A percentile compares a stretch with the other conserved stretches of the same genome.
Evolutionary conservation across 2,888 invertebrate species (phyloP).

Genomic region (Leptodirus hochenwartii): DNA sequence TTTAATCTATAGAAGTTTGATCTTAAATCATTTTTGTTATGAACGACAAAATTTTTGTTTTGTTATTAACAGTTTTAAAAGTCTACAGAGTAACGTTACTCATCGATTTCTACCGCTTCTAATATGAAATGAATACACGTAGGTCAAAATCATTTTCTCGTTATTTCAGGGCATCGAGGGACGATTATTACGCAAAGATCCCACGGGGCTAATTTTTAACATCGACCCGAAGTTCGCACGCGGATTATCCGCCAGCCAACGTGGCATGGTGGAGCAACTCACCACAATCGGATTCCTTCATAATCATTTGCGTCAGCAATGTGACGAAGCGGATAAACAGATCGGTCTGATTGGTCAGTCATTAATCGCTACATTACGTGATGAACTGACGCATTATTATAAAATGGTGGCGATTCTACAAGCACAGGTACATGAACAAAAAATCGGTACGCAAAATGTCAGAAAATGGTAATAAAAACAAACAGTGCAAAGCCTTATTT

Average conservation of each 20-base stretch:
- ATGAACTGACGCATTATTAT: conserved; percentile 77
- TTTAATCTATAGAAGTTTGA: too few species aligned
- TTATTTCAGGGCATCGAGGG: conserved; percentile 85
- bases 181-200: conserved; percentile 47
- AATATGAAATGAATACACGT: conserved; percentile 48
- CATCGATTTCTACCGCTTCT: too few species aligned
- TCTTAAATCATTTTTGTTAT: too few species aligned
- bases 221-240: conserved; percentile 36
- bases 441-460: not conserved
- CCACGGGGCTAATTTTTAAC: conserved; percentile 38
- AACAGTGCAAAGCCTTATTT: not conserved
- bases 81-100: too few species aligned
- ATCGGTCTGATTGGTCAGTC: conserved; percentile 68
- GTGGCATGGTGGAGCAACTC: conserved; percentile 49
- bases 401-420: conserved; percentile 74
- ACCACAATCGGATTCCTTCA: conserved; percentile 69
- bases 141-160: conserved; percentile 61
- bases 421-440: conserved; percentile 56
- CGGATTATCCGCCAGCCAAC: conserved; percentile 33
- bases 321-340: conserved; percentile 48
- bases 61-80: too few species aligned
- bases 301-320: conserved; percentile 61
- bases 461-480: conserved; percentile 6
- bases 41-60: too few species aligned
- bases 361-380: conserved; percentile 64